phyloP scores from a whole-genome alignment of 2,113 vertebrate species.

The Hucho hucho region DNA sequence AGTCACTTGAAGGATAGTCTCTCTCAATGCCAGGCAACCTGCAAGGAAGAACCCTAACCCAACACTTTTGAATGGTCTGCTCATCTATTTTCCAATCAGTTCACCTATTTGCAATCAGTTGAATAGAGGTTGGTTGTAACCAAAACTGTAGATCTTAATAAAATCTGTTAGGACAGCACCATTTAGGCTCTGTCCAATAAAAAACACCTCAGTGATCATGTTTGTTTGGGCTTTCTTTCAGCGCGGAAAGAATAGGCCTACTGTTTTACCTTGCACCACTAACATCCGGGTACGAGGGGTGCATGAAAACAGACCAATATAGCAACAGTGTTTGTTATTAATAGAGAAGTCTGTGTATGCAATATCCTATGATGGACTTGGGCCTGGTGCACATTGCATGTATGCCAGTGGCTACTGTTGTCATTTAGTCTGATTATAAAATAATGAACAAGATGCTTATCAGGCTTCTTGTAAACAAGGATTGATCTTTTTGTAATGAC shows the following conservation, averaged over 20 bases:
- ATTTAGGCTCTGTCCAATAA: too few species aligned
- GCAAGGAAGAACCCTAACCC: neutral
- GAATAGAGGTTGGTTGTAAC: too few species aligned
- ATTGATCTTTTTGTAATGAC: neutral
- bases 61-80: too few species aligned
- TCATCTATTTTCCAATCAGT: too few species aligned
- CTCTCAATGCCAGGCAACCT: conserved; percentile 10
- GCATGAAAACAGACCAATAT: neutral
- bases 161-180: too few species aligned
- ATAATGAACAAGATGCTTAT: neutral
- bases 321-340: neutral
- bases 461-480: neutral
- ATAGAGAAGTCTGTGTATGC: neutral
- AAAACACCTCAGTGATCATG: too few species aligned
- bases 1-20: neutral
- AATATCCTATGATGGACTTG: neutral
- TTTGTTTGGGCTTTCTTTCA: too few species aligned
- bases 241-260: too few species aligned
- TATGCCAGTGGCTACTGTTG: neutral
- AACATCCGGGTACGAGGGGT: neutral
- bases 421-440: neutral
- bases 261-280: too few species aligned
- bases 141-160: too few species aligned
- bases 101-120: too few species aligned
- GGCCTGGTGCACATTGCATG: too few species aligned